Conservation (phyloP, 2,113 vertebrate genomes). For the Drymodes brunneopygia region DNA sequence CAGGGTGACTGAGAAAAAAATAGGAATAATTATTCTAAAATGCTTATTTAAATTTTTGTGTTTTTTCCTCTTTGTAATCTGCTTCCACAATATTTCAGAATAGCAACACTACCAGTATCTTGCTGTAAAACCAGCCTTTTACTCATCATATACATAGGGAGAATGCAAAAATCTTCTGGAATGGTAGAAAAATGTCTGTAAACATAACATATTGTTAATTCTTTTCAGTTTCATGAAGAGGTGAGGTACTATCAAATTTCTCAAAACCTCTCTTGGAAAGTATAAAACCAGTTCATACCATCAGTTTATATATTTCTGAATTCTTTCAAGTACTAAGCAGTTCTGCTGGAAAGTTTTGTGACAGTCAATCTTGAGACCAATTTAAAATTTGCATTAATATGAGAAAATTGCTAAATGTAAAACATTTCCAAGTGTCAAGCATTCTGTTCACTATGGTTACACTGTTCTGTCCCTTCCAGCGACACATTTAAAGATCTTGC, state of each 20-base stretch:
- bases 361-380: neutral
- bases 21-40: neutral
- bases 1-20: neutral
- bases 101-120: neutral
- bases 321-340: neutral
- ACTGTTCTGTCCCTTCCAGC: neutral
- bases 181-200: neutral
- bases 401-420: neutral
- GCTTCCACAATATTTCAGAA: neutral
- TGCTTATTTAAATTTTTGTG: neutral
- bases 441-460: neutral
- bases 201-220: neutral
- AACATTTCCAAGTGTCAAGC: neutral
- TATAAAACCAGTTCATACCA: neutral
- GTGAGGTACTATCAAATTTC: neutral
- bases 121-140: neutral
- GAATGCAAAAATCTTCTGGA: neutral
- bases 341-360: neutral
- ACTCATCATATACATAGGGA: neutral
- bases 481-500: neutral
- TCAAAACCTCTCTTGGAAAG: neutral
- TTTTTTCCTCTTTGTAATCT: neutral
- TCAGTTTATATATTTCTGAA: neutral
- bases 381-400: neutral
- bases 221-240: neutral